Percentiles rank a stretch among this genome's conserved stretches.
Conservation (phyloP, 2,113 vertebrate genomes). For the Sorex araneus region DNA sequence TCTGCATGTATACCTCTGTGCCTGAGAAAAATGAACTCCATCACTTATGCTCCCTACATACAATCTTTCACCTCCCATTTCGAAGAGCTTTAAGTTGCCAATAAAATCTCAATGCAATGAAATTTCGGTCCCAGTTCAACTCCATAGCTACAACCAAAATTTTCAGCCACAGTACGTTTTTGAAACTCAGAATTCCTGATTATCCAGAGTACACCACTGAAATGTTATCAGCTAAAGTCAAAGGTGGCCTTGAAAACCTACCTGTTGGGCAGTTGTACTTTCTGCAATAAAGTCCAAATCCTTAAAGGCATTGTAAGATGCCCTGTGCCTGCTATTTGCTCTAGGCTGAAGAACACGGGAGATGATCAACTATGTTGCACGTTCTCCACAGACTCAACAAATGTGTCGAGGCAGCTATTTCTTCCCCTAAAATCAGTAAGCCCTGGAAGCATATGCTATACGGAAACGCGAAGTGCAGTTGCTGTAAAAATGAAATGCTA, state of each 20-base stretch:
- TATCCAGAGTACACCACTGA: neutral
- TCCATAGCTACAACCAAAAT: neutral
- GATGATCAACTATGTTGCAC: neutral
- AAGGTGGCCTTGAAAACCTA: neutral
- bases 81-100: conserved; percentile 49
- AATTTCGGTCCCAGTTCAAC: neutral
- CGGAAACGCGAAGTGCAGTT: conserved; percentile 33
- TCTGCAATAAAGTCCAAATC: conserved; percentile 21
- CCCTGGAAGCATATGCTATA: neutral
- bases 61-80: neutral
- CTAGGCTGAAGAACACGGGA: neutral
- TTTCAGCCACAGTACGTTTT: neutral
- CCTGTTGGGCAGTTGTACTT: neutral
- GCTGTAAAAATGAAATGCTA: conserved; percentile 69
- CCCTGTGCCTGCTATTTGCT: neutral
- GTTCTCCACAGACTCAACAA: conserved; percentile 1
- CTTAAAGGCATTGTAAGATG: neutral
- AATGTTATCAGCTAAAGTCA: neutral
- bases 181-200: conserved; percentile 29
- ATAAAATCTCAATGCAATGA: conserved; percentile 15
- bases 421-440: conserved; percentile 20
- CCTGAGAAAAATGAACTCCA: neutral
- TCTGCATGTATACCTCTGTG: neutral
- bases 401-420: conserved; percentile 23
- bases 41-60: accelerated